These are phyloP conservation scores for Cyphomyrus plagiostoma DNA, from an alignment of 2,113 vertebrate species.

Conservation along the genomic window DNA sequence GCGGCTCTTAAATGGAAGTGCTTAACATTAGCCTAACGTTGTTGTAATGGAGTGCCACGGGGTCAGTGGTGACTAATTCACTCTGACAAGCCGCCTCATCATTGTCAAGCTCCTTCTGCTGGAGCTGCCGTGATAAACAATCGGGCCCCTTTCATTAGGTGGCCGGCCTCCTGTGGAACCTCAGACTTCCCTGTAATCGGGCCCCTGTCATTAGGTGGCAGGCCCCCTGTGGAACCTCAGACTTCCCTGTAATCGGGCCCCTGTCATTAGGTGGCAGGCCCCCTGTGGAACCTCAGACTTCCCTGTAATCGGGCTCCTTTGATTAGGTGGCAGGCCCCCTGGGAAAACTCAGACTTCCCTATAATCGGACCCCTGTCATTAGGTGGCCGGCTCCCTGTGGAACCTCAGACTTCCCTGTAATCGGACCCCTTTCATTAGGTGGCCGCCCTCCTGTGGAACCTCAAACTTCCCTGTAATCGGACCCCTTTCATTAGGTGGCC, in stretches of 20 bases:
- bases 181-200: background rate
- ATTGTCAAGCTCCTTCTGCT: background rate
- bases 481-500: background rate
- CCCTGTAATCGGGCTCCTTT: background rate
- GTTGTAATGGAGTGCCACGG: background rate
- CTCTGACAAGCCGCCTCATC: background rate
- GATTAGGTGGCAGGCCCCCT: background rate
- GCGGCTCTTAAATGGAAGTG: background rate
- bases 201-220: background rate
- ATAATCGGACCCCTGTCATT: background rate
- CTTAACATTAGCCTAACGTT: conserved; percentile 4
- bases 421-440: background rate
- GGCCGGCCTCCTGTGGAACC: background rate
- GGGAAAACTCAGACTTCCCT: background rate
- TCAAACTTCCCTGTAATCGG: background rate
- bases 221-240: background rate
- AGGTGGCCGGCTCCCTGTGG: background rate
- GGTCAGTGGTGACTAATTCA: conserved; percentile 1
- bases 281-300: background rate
- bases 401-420: background rate
- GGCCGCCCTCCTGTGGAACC: background rate
- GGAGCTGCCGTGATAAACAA: background rate
- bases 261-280: background rate
- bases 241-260: background rate
- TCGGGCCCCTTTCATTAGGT: background rate